A percentile compares a stretch with the other conserved stretches of the same genome.
phyloP scores from a whole-genome alignment of 2,797 vertebrate species.

The Eurystomus glaucurus region DNA sequence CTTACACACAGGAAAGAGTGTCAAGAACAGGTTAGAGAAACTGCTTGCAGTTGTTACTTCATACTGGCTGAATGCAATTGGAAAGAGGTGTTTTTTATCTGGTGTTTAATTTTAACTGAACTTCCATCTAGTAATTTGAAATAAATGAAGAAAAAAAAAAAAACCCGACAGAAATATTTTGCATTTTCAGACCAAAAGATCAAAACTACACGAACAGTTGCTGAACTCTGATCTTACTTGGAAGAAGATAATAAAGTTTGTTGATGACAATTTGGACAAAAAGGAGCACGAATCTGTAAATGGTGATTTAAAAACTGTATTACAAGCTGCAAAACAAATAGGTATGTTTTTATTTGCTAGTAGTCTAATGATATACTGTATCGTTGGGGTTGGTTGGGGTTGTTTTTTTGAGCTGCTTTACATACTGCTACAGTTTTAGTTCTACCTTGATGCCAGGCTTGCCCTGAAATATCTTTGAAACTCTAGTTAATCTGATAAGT shows the following conservation, averaged over 20 bases:
- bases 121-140: neutral
- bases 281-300: constrained; percentile 86
- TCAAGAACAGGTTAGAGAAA: neutral
- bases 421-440: neutral
- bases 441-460: neutral
- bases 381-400: neutral
- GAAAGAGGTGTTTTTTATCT: neutral
- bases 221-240: constrained; percentile 91
- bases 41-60: neutral
- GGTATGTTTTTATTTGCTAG: constrained; percentile 82
- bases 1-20: neutral
- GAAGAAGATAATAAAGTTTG: constrained; percentile 93
- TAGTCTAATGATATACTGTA: neutral
- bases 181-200: constrained; percentile 89
- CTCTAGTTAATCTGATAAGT: neutral
- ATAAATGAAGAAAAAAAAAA: neutral
- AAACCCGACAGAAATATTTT: constrained; percentile 4
- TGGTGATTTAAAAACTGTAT: constrained; percentile 91
- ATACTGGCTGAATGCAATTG: neutral
- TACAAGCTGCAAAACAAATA: constrained; percentile 94
- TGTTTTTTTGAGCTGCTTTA: neutral
- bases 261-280: constrained; percentile 90
- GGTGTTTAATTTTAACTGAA: neutral
- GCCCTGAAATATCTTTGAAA: neutral
- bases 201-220: constrained; percentile 89